These are phyloP conservation scores for Ploceus nigricollis DNA, from an alignment of 2,113 vertebrate genomes.

Conservation along the genomic window DNA sequence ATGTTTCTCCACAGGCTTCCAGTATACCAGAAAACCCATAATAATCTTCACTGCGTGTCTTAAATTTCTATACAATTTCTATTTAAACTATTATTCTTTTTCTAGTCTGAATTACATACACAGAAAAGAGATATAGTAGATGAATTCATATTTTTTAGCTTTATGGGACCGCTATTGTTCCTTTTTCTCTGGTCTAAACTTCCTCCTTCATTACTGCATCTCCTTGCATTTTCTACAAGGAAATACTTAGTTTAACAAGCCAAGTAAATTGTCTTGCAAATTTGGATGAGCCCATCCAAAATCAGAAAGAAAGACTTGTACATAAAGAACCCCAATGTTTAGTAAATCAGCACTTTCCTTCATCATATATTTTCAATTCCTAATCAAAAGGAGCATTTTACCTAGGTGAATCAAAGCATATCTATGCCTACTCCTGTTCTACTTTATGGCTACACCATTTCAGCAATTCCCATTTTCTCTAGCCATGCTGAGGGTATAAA, in stretches of 20 bases:
- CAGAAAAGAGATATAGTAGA: not conserved
- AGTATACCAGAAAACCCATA: not conserved
- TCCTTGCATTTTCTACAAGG: not conserved
- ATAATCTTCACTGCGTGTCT: not conserved
- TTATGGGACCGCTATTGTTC: not conserved
- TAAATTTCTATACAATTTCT: not conserved
- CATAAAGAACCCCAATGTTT: not conserved
- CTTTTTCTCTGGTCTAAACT: not conserved
- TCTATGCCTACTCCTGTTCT: not conserved
- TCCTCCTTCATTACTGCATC: not conserved
- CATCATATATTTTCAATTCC: not conserved
- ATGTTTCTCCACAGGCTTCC: not conserved
- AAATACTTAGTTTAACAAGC: not conserved
- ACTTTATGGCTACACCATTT: not conserved
- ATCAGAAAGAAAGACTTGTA: not conserved
- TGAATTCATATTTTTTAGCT: not conserved
- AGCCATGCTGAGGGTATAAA: not conserved
- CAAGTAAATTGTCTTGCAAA: not conserved
- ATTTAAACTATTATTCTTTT: not conserved
- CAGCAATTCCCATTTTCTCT: conserved; percentile 19
- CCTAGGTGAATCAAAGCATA: not conserved
- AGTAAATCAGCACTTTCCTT: not conserved
- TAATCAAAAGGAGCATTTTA: conserved; percentile 11
- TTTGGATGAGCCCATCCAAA: not conserved
- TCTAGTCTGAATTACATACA: not conserved